phyloP scores from a whole-genome alignment of 2,888 invertebrate genomes.

The Parochlus steinenii region DNA sequence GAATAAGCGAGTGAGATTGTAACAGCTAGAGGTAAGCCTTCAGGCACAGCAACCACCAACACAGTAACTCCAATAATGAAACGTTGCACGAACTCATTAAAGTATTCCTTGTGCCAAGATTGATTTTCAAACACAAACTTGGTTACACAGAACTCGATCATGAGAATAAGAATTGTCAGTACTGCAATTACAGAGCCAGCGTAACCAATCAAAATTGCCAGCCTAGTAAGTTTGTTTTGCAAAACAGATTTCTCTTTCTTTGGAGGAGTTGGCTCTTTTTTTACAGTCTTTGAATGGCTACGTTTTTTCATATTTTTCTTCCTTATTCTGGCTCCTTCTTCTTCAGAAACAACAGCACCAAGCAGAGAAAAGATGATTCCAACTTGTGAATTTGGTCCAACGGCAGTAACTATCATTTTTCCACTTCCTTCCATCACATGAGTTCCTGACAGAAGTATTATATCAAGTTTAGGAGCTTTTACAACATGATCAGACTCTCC shows the following conservation, averaged over 20 bases:
- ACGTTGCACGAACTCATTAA: constrained; percentile 39
- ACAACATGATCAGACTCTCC: constrained; percentile 54
- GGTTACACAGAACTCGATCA: constrained; percentile 38
- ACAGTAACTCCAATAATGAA: constrained; percentile 49
- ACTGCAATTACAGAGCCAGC: constrained; percentile 45
- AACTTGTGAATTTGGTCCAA: constrained; percentile 43
- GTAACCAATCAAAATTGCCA: constrained; percentile 52
- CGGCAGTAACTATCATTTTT: constrained; percentile 44
- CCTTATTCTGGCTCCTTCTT: constrained; percentile 10
- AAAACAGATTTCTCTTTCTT: constrained; percentile 34
- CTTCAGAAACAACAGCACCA: constrained; percentile 33
- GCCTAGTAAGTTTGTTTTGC: constrained; percentile 44
- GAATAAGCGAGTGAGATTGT: constrained; percentile 44
- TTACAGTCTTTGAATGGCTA: no score
- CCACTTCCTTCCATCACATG: constrained; percentile 54
- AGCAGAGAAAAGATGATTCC: constrained; percentile 48
- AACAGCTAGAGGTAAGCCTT: constrained; percentile 43
- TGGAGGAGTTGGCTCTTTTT: no score
- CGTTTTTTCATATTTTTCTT: no score
- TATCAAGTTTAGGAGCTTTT: constrained; percentile 38
- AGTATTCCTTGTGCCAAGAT: constrained; percentile 27
- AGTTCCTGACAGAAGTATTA: constrained; percentile 38
- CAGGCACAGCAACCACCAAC: constrained; percentile 43
- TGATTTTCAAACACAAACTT: constrained; percentile 33
- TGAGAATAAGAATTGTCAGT: constrained; percentile 42